Evolutionary conservation across 2,888 invertebrate species (phyloP).

Genomic region (Allacma fusca): DNA sequence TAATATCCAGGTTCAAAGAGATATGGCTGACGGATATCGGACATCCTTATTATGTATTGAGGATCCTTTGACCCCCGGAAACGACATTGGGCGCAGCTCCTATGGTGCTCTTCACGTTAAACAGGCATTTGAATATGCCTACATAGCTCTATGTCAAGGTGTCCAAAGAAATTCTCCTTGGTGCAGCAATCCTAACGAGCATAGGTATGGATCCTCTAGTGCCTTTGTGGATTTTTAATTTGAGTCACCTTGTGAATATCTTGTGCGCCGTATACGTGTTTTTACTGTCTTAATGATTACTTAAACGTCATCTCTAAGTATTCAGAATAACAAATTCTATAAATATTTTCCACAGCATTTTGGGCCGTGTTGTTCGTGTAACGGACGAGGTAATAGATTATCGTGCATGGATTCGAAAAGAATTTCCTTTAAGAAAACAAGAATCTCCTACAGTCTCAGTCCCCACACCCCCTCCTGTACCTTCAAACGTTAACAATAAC

Average conservation of each 20-base stretch:
- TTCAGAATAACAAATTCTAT: conserved; percentile 4
- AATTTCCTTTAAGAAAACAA: conserved; percentile 63
- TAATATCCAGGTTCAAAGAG: conserved; percentile 45
- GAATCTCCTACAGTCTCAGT: conserved; percentile 37
- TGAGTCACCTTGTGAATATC: too few relatives aligned
- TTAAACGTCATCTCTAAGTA: not conserved
- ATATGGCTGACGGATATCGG: conserved; percentile 71
- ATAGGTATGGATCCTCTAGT: conserved; percentile 63
- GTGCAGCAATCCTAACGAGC: conserved; percentile 68
- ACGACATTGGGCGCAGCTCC: conserved; percentile 97
- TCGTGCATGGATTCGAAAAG: conserved; percentile 73
- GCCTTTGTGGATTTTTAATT: not conserved
- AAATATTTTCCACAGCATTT: conserved; percentile 69
- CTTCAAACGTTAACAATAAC: conserved; percentile 31
- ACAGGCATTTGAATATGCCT: conserved; percentile 97
- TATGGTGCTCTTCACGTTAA: conserved; percentile 86
- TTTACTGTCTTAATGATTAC: not conserved
- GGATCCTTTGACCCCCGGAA: conserved; percentile 94
- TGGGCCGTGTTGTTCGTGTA: conserved; percentile 90
- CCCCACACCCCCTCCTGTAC: conserved; percentile 34
- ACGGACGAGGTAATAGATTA: conserved; percentile 89
- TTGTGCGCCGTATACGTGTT: too few relatives aligned
- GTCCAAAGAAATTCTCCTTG: conserved; percentile 66
- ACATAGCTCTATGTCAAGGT: conserved; percentile 80
- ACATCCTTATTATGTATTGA: conserved; percentile 96